Evolutionary conservation across 1,140 invertebrate genomes (phyloP).

Genomic region (Apocrypta bakeri): DNA sequence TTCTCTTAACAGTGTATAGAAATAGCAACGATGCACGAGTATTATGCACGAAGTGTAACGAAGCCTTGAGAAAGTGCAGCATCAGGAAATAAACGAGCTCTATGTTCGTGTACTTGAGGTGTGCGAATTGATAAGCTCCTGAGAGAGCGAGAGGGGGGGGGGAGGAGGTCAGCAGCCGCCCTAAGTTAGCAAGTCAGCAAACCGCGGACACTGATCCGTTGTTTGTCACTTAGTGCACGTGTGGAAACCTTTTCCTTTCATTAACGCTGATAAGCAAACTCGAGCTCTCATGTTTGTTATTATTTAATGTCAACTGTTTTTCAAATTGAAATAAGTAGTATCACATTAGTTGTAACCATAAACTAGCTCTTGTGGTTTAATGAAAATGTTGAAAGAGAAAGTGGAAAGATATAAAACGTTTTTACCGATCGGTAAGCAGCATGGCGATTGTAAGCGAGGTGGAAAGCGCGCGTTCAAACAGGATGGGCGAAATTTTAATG

Average conservation of each 20-base stretch:
- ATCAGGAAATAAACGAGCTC: not conserved
- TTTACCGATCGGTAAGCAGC: no score
- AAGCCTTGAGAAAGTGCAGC: not conserved
- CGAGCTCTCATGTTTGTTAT: not conserved
- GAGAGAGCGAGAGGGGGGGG: no score
- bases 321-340: no score
- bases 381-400: no score
- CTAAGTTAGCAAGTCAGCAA: not conserved
- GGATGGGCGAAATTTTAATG: slow-evolving; percentile 58
- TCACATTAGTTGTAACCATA: no score
- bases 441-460: no score
- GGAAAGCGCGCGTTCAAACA: slow-evolving; percentile 14
- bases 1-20: no score
- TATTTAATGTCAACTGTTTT: not conserved
- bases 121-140: not conserved
- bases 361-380: no score
- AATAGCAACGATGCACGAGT: no score
- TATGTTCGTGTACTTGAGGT: not conserved
- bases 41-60: no score
- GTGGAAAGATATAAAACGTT: no score
- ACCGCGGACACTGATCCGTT: not conserved
- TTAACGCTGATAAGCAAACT: not conserved
- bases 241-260: not conserved
- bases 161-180: not conserved
- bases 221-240: not conserved